Conservation (phyloP, 2,888 invertebrate species). For the Tanytarsus gracilentus region DNA sequence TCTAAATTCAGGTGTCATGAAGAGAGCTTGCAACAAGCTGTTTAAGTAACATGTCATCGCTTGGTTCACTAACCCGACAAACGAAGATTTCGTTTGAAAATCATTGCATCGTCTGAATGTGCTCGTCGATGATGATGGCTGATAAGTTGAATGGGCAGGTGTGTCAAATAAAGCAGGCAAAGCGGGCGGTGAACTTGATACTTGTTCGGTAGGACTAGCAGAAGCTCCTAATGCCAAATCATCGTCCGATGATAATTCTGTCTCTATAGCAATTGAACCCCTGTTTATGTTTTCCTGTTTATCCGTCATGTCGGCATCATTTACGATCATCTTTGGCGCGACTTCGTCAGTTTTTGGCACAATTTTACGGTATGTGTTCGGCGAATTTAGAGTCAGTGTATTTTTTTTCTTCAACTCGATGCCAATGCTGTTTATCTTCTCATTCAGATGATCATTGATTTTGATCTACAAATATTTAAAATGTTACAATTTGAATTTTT, state of each 20-base stretch:
- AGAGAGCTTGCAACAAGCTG: slow-evolving; percentile 76
- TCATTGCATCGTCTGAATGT: slow-evolving; percentile 25
- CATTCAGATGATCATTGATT: slow-evolving; percentile 21
- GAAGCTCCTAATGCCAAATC: slow-evolving; percentile 43
- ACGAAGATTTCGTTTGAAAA: not conserved
- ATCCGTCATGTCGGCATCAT: slow-evolving; percentile 15
- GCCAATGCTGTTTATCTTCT: slow-evolving; percentile 16
- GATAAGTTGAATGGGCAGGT: not conserved
- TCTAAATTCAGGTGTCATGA: slow-evolving; percentile 86
- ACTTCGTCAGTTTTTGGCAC: slow-evolving; percentile 21
- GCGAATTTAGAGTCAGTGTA: slow-evolving; percentile 11
- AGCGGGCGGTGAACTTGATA: slow-evolving; percentile 31
- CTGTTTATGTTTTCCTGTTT: not conserved
- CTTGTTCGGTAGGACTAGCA: slow-evolving; percentile 41
- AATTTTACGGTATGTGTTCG: not conserved
- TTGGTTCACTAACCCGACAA: slow-evolving; percentile 74
- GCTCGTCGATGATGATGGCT: slow-evolving; percentile 1
- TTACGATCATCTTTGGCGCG: slow-evolving; percentile 21
- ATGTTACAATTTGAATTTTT: not conserved
- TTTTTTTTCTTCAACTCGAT: slow-evolving; percentile 15
- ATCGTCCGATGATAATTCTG: slow-evolving; percentile 37
- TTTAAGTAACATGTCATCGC: slow-evolving; percentile 91
- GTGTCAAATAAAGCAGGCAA: slow-evolving; percentile 22
- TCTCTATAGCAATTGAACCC: slow-evolving; percentile 17
- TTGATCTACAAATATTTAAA: slow-evolving; percentile 5